These are phyloP conservation scores for Drosophila acutilabella DNA, from an alignment of 2,888 invertebrate species.

Conservation along the genomic window DNA sequence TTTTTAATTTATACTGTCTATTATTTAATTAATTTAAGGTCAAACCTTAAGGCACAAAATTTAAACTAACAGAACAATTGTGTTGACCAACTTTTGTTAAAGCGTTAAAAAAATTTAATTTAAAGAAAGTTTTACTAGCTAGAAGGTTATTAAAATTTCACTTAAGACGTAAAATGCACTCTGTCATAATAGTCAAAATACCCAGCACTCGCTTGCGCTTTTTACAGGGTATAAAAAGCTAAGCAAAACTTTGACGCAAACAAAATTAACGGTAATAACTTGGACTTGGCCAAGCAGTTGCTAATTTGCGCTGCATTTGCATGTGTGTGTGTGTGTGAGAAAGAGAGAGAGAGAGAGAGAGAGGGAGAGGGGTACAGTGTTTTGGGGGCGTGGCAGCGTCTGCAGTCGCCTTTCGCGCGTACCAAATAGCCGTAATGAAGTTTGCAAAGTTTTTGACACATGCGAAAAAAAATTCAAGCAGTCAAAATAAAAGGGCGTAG, in stretches of 20 bases:
- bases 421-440: constrained; percentile 74
- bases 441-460: constrained; percentile 77
- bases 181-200: not conserved
- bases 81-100: too few species aligned
- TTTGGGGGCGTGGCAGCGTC: constrained; percentile 14
- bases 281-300: constrained; percentile 65
- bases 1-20: too few species aligned
- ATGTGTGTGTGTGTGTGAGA: constrained; percentile 53
- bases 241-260: constrained; percentile 70
- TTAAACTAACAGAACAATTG: too few species aligned
- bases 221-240: constrained; percentile 39
- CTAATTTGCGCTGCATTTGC: constrained; percentile 69
- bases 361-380: not conserved
- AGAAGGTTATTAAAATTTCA: too few species aligned
- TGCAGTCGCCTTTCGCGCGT: constrained; percentile 36
- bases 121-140: too few species aligned
- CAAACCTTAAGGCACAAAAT: too few species aligned
- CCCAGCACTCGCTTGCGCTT: not conserved
- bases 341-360: constrained; percentile 19
- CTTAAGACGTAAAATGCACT: too few species aligned
- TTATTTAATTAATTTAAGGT: too few species aligned
- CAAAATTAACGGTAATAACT: constrained; percentile 77
- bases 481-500: constrained; percentile 1
- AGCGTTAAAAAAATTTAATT: too few species aligned
- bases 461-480: constrained; percentile 42